These are phyloP conservation scores for Agelaius phoeniceus DNA, from an alignment of 2,113 vertebrate genomes.

Conservation along the genomic window DNA sequence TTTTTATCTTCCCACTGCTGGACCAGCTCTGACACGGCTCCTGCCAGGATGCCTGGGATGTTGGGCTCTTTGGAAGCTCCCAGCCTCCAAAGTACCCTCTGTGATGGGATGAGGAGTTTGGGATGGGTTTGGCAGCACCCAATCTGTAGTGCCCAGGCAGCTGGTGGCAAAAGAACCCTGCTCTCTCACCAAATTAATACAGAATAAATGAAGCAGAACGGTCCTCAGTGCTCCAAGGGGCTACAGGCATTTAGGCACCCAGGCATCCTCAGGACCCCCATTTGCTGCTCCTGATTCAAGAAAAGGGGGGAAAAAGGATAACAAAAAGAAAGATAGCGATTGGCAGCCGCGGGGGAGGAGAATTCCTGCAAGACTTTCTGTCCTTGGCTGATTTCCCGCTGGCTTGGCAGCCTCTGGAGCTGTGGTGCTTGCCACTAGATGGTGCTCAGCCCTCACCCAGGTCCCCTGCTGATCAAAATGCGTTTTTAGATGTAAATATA, in stretches of 20 bases:
- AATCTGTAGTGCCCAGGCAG: neutral
- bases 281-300: neutral
- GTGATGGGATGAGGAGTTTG: fast-evolving
- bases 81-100: fast-evolving
- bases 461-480: neutral
- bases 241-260: neutral
- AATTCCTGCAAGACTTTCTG: conserved; percentile 9
- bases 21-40: neutral
- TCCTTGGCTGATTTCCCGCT: neutral
- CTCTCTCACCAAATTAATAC: neutral
- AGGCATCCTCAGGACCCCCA: neutral
- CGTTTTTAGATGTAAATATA: neutral
- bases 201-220: neutral
- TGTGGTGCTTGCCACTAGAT: conserved; percentile 56
- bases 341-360: neutral
- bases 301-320: neutral
- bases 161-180: fast-evolving
- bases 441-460: conserved; percentile 58
- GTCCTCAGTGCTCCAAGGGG: fast-evolving
- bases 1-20: conserved; percentile 31
- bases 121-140: neutral
- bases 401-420: neutral
- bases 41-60: neutral
- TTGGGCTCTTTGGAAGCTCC: neutral
- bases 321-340: neutral